phyloP scores from a whole-genome alignment of 2,797 vertebrate species.

The Phrynocephalus guinanensis region DNA sequence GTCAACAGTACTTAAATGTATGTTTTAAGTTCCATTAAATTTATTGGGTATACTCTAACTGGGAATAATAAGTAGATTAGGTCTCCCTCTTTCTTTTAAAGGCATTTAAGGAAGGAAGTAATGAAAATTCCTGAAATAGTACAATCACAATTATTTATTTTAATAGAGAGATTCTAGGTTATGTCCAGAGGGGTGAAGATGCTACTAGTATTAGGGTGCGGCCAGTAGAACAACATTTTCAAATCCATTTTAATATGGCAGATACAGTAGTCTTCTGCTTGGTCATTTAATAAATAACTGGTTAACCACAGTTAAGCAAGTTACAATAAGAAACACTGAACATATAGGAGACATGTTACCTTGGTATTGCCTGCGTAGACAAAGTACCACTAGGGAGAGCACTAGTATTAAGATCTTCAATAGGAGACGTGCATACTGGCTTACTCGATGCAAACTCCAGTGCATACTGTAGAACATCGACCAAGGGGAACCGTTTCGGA shows the following conservation, averaged over 20 bases:
- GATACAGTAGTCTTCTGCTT: not conserved
- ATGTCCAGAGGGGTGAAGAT: not conserved
- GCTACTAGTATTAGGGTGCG: not conserved
- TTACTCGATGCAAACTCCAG: conserved; percentile 99
- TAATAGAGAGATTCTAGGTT: not conserved
- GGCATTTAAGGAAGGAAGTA: not conserved
- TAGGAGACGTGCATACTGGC: conserved; percentile 94
- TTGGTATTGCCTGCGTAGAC: conserved; percentile 81
- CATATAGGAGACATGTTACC: conserved; percentile 68
- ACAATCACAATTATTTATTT: not conserved
- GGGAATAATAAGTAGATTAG: no score
- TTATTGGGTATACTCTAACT: no score
- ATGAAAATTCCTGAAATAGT: not conserved
- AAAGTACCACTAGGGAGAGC: conserved; percentile 85
- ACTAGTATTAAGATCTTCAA: conserved; percentile 91
- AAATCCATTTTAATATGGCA: no score
- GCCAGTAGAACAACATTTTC: no score
- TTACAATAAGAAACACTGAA: not conserved
- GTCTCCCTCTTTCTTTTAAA: not conserved
- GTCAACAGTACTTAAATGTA: no score
- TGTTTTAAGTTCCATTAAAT: no score
- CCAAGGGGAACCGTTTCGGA: conserved; percentile 97
- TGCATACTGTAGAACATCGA: conserved; percentile 97
- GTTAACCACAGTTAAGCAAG: not conserved
- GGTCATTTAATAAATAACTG: not conserved